Conservation (phyloP, 2,113 vertebrate species). For the Hippopotamus amphibius region DNA sequence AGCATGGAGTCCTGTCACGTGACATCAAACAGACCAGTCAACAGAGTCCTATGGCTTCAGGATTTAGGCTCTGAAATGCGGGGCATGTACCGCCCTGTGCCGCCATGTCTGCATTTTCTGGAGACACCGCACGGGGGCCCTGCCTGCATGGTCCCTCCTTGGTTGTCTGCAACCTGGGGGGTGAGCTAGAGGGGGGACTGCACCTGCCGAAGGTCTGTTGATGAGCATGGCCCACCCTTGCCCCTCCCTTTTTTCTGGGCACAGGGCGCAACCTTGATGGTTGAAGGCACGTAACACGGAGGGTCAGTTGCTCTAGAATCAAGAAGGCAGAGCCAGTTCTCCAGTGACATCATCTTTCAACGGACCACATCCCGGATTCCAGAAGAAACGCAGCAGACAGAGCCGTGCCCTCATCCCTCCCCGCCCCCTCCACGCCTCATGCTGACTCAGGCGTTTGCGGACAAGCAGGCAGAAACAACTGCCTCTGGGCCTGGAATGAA, state of each 20-base stretch:
- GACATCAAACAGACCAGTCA: background rate
- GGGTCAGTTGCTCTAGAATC: fast-evolving
- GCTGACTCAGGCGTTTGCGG: background rate
- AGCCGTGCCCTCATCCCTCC: fast-evolving
- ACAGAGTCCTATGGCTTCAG: background rate
- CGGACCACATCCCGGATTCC: fast-evolving
- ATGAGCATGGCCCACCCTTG: no score
- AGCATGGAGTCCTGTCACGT: fast-evolving
- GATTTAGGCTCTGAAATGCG: background rate
- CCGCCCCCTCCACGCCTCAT: fast-evolving
- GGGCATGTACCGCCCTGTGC: fast-evolving
- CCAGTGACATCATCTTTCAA: fast-evolving
- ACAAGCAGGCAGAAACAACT: background rate
- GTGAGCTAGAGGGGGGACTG: fast-evolving
- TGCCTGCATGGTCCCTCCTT: fast-evolving
- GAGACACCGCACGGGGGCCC: fast-evolving
- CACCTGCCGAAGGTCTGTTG: background rate
- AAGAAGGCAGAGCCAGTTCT: background rate
- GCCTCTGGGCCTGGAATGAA: background rate
- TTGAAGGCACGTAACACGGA: background rate
- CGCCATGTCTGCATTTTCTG: fast-evolving
- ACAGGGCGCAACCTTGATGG: background rate
- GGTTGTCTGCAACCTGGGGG: background rate
- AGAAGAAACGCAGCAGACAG: background rate
- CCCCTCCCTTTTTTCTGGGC: no score